Base-by-base conservation (phyloP, 2,797 vertebrate species). In the Melanotaenia maccullochi region DNA sequence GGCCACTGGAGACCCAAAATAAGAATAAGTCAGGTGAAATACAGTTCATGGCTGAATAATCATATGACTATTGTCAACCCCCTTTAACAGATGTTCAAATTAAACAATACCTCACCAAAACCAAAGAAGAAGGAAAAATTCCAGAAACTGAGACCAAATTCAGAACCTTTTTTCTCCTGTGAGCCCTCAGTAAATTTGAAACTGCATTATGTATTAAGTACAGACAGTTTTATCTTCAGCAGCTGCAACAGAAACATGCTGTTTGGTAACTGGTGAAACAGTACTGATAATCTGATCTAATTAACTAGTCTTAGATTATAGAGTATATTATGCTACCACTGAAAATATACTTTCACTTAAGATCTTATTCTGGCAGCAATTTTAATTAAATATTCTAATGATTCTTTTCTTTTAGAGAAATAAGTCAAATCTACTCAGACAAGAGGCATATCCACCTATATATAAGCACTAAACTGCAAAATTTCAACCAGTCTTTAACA, bases 401-500 rank as follows among this genome's bases (percentile, higher is more conserved):
- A 20, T n/a, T 3, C 20, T 20, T 9, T 57, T 28, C 13, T 12
- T 47, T 9, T 44, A 1, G 20, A 24, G 8, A 56, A 51, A 1
- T 1, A 62, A 51, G 13, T 18, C 1, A 51, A 20, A 51, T 28
- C 14, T 18, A 51, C 12, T 47, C 24, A 32, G 20, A 33, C 14
- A 20, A 16, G 4, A 35, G n/a, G 30, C 47, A 60, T 28, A 42
- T 32, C 16, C 25, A 60, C 7, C 32, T 33, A 33, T 33, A 54
- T 11, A 79, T 49, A 49, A 35, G 33, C 59, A 64, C 40, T 60
- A 38, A 81, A 82, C 51, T 77, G 70, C 64, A 47, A 78, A 13
- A 86, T 82, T 72, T 83, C 40, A 59, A 73, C n/a, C 33, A 74
- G 38, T 72, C 73, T 76, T 54, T 81, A 82, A 84, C 65, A 69